A percentile compares a stretch with the other conserved stretches of the same genome.
Conservation (phyloP, 2,797 vertebrate genomes). For the Setipinna tenuifilis region DNA sequence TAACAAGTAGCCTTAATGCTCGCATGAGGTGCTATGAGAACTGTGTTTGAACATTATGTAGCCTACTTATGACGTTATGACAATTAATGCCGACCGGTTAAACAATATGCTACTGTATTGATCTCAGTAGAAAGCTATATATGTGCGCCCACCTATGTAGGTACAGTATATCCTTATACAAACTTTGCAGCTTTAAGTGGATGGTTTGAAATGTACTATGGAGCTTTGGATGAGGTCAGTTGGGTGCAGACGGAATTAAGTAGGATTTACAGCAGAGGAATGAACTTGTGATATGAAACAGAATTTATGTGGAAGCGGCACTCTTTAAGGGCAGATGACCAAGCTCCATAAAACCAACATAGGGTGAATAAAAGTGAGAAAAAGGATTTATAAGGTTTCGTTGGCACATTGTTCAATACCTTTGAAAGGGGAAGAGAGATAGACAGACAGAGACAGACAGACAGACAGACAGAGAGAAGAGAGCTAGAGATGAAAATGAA, state of each 20-base stretch:
- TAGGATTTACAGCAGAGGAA: slow-evolving; percentile 36
- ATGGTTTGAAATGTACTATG: slow-evolving; percentile 27
- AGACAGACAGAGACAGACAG: neutral
- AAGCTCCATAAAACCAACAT: neutral
- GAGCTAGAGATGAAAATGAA: neutral
- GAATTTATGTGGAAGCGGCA: slow-evolving; percentile 43
- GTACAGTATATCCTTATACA: neutral
- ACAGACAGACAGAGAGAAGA: neutral
- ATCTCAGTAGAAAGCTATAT: neutral
- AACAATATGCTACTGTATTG: too few relatives aligned
- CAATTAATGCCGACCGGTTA: too few relatives aligned
- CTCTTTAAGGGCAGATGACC: slow-evolving; percentile 11
- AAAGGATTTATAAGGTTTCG: neutral
- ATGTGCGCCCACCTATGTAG: neutral
- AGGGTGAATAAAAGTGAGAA: neutral
- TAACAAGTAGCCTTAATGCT: too few relatives aligned
- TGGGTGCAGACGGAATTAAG: slow-evolving; percentile 26
- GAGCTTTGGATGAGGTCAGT: slow-evolving; percentile 35
- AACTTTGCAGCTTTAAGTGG: slow-evolving; percentile 26
- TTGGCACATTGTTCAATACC: neutral
- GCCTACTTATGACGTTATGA: too few relatives aligned
- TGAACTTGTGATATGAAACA: slow-evolving; percentile 49
- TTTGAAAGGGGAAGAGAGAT: neutral
- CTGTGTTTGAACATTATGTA: too few relatives aligned
- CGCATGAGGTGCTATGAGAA: too few relatives aligned